Percentiles rank a stretch among this genome's conserved stretches.
phyloP scores from a whole-genome alignment of 2,113 vertebrate species.

The Phalacrocorax aristotelis region DNA sequence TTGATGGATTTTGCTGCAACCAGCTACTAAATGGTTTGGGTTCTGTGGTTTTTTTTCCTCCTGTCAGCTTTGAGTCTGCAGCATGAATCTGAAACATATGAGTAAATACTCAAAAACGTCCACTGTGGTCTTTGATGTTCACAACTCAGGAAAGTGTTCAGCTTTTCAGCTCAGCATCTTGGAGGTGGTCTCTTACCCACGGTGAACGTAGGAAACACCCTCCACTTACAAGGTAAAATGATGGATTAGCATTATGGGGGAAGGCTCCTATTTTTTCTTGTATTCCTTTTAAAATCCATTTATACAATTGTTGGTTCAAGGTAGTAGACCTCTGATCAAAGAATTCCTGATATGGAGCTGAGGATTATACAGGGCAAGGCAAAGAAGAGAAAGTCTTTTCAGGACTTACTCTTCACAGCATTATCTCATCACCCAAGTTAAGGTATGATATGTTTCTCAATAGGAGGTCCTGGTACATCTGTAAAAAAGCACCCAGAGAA shows the following conservation, averaged over 20 bases:
- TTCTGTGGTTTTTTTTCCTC: background rate
- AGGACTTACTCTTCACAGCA: background rate
- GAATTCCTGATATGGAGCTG: background rate
- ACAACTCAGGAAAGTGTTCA: background rate
- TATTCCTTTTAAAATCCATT: constrained; percentile 1
- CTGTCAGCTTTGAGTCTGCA: background rate
- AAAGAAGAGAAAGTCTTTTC: background rate
- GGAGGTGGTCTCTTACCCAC: constrained; percentile 1
- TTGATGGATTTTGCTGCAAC: constrained; percentile 14
- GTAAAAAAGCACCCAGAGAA: background rate
- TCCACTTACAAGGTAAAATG: background rate
- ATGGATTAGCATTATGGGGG: background rate
- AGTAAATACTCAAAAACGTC: constrained; percentile 6
- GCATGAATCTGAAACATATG: constrained; percentile 59
- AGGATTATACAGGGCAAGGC: background rate
- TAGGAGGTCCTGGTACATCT: background rate
- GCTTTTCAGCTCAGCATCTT: background rate
- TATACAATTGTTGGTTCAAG: constrained; percentile 29
- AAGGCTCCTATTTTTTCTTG: constrained; percentile 22
- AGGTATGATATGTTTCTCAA: background rate
- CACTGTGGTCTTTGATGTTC: constrained; percentile 33
- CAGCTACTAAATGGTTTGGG: background rate
- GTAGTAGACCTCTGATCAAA: background rate
- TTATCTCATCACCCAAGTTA: background rate
- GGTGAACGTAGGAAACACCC: background rate